Evolutionary conservation across 2,888 invertebrate genomes (phyloP).

Genomic region (Galeruca laticollis): DNA sequence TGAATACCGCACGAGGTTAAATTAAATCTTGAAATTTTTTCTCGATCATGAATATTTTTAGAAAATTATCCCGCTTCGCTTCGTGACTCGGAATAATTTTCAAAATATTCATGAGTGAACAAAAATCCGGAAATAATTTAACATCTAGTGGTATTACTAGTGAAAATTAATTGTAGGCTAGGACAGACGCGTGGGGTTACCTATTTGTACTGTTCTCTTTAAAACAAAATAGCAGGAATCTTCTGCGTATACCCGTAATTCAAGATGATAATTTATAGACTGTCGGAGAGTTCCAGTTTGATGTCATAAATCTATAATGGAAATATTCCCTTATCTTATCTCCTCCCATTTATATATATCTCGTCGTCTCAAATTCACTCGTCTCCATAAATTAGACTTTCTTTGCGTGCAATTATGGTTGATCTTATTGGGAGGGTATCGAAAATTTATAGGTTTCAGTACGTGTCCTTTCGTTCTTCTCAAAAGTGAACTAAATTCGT

Average conservation of each 20-base stretch:
- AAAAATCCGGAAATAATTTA: too few relatives aligned
- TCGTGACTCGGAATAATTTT: too few relatives aligned
- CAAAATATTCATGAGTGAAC: too few relatives aligned
- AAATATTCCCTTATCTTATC: slow-evolving; percentile 39
- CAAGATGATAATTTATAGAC: slow-evolving; percentile 33
- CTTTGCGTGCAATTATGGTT: slow-evolving; percentile 52
- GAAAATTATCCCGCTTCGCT: too few relatives aligned
- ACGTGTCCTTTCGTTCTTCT: background rate
- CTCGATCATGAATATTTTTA: too few relatives aligned
- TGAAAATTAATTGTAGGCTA: too few relatives aligned
- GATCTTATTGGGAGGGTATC: slow-evolving; percentile 52
- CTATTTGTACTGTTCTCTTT: too few relatives aligned
- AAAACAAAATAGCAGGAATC: background rate
- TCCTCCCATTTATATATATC: slow-evolving; percentile 39
- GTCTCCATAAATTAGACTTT: slow-evolving; percentile 51
- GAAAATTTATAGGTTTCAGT: slow-evolving; percentile 48
- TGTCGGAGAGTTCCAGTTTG: slow-evolving; percentile 19
- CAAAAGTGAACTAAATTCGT: background rate
- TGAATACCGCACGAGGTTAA: too few relatives aligned
- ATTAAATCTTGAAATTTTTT: too few relatives aligned
- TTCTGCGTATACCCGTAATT: slow-evolving; percentile 17
- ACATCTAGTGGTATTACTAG: too few relatives aligned
- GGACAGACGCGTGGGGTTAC: too few relatives aligned
- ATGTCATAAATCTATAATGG: slow-evolving; percentile 44
- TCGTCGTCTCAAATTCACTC: slow-evolving; percentile 45